Conservation (phyloP, 2,113 vertebrate species). For the Merops nubicus region DNA sequence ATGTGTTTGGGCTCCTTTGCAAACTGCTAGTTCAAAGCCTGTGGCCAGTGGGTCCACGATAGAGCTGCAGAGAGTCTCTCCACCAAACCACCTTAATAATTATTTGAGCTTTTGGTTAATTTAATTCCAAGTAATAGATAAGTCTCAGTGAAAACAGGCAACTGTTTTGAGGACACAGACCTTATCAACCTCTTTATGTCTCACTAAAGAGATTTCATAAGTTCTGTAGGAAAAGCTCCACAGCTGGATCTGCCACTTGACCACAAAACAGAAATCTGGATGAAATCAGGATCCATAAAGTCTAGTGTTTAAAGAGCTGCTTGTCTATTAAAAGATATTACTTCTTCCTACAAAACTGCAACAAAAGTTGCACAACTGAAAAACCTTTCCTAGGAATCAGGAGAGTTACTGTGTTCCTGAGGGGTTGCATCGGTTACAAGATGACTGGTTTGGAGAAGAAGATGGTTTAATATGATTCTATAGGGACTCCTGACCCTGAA, state of each 20-base stretch:
- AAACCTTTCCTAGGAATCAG: background rate
- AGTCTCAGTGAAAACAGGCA: background rate
- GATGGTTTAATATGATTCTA: background rate
- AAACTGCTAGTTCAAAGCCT: background rate
- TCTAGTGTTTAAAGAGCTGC: background rate
- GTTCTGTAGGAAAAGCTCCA: background rate
- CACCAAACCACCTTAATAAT: background rate
- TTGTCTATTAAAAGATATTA: background rate
- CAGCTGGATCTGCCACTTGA: background rate
- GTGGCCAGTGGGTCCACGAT: background rate
- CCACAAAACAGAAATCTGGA: background rate
- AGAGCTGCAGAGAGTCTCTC: background rate
- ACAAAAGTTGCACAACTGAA: background rate
- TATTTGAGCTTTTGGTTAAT: background rate
- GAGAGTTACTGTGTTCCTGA: background rate
- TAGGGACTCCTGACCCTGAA: background rate
- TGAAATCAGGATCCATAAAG: background rate
- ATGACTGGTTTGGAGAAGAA: background rate
- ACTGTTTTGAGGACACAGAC: background rate
- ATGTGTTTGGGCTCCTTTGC: background rate
- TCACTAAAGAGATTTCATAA: background rate
- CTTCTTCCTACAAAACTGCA: background rate
- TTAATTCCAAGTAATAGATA: background rate
- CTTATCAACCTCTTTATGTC: background rate
- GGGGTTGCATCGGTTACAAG: fast-evolving